Percentiles rank a stretch among this genome's conserved stretches.
Evolutionary conservation across 2,113 vertebrate species (phyloP).

Genomic region (Microcebus murinus): DNA sequence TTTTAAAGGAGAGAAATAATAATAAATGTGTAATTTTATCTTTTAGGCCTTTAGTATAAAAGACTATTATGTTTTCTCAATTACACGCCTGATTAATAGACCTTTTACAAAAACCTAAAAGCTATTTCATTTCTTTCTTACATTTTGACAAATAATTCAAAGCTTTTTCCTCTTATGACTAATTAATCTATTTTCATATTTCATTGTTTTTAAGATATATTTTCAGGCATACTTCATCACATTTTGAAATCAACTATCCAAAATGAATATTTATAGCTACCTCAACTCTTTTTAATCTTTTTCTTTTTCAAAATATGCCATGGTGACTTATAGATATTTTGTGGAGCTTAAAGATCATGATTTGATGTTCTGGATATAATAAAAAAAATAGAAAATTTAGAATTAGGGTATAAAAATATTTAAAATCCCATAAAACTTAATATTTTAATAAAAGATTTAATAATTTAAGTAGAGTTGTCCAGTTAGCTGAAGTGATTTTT

Average conservation of each 20-base stretch:
- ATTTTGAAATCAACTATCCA: background rate
- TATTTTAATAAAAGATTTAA: background rate
- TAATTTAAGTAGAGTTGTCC: background rate
- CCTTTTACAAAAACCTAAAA: background rate
- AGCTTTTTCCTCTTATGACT: background rate
- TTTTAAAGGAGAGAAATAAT: background rate
- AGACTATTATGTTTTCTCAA: background rate
- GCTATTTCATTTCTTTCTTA: background rate
- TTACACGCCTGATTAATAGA: background rate
- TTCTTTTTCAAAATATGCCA: background rate
- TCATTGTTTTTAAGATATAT: background rate
- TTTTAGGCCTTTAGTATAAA: background rate
- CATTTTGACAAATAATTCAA: background rate
- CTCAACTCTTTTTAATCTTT: background rate
- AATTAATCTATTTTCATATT: background rate
- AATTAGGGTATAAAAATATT: background rate
- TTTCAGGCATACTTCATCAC: background rate
- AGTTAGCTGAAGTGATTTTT: background rate
- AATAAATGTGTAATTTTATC: background rate
- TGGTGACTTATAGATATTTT: background rate
- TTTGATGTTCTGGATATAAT: background rate
- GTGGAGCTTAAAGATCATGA: background rate
- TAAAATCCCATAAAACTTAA: background rate
- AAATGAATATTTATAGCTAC: background rate
- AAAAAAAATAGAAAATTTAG: background rate